Percentiles rank a stretch among this genome's conserved stretches.
Evolutionary conservation across 2,113 vertebrate genomes (phyloP).

Genomic region (Apeltes quadracus): DNA sequence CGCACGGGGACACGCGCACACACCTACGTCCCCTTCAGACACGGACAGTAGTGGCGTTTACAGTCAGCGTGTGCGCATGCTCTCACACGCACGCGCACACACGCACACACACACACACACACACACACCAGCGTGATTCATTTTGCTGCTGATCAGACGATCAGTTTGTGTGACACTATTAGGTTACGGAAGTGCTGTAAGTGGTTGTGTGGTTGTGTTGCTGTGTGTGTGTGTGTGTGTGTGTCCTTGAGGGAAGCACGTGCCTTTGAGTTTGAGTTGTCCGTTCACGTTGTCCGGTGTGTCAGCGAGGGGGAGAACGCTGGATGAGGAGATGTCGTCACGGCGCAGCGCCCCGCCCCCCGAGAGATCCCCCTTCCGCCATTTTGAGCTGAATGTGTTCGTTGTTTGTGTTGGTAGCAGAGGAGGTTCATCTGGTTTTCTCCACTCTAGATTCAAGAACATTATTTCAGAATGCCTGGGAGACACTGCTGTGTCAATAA

Average conservation of each 20-base stretch:
- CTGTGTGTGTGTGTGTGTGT: conserved; percentile 10
- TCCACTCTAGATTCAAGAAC: no score
- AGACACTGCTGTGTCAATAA: no score
- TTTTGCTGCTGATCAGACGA: conserved; percentile 33
- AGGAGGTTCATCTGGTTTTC: no score
- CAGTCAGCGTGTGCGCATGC: neutral
- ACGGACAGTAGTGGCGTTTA: conserved; percentile 11
- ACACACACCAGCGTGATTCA: conserved; percentile 14
- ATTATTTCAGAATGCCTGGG: no score
- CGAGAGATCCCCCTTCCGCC: no score
- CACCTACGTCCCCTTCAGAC: neutral
- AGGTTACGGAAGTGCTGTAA: conserved; percentile 53
- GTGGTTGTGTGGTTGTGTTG: conserved; percentile 35
- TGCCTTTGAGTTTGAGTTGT: conserved; percentile 44
- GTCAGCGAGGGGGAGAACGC: conserved; percentile 14
- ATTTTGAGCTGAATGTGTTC: no score
- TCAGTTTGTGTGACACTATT: conserved; percentile 49
- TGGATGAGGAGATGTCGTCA: no score
- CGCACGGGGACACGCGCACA: conserved; percentile 4
- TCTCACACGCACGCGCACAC: conserved; percentile 4
- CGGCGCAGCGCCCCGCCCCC: no score
- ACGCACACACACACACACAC: neutral
- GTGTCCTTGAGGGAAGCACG: conserved; percentile 38
- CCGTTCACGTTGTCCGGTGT: conserved; percentile 41
- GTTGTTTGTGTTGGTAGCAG: no score